Percentiles rank a stretch among this genome's conserved stretches.
phyloP scores from a whole-genome alignment of 2,113 vertebrate genomes.

The Cyrtonyx montezumae region DNA sequence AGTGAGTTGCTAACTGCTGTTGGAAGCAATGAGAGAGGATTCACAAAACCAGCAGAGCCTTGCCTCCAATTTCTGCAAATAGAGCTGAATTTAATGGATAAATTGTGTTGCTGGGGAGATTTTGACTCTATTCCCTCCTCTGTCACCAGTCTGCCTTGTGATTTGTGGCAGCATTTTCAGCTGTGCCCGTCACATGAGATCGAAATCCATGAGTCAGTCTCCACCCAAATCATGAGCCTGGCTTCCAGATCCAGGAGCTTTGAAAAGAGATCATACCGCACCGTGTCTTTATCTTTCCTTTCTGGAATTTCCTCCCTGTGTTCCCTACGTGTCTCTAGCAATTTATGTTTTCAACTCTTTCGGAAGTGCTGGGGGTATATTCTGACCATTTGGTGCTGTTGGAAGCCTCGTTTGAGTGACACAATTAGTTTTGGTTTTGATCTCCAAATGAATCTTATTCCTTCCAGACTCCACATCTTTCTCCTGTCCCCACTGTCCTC shows the following conservation, averaged over 20 bases:
- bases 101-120: conserved; percentile 46
- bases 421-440: conserved; percentile 1
- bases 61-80: conserved; percentile 31
- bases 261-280: neutral
- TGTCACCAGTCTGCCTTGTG: conserved; percentile 65
- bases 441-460: neutral
- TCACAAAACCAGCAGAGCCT: neutral
- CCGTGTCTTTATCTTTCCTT: conserved; percentile 30
- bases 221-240: conserved; percentile 57
- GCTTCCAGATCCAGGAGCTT: conserved; percentile 45
- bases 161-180: conserved; percentile 54
- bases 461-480: neutral
- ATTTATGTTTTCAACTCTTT: conserved; percentile 31
- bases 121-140: conserved; percentile 35
- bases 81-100: conserved; percentile 23
- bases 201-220: conserved; percentile 52
- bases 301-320: conserved; percentile 49
- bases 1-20: neutral
- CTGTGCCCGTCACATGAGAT: conserved; percentile 61
- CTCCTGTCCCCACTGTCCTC: neutral
- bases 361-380: neutral
- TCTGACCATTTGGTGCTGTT: neutral
- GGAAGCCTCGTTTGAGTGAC: neutral
- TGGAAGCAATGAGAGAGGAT: neutral
- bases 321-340: conserved; percentile 1